These are phyloP conservation scores for Nephrotoma flavescens DNA, from an alignment of 2,888 invertebrate genomes.

Conservation along the genomic window DNA sequence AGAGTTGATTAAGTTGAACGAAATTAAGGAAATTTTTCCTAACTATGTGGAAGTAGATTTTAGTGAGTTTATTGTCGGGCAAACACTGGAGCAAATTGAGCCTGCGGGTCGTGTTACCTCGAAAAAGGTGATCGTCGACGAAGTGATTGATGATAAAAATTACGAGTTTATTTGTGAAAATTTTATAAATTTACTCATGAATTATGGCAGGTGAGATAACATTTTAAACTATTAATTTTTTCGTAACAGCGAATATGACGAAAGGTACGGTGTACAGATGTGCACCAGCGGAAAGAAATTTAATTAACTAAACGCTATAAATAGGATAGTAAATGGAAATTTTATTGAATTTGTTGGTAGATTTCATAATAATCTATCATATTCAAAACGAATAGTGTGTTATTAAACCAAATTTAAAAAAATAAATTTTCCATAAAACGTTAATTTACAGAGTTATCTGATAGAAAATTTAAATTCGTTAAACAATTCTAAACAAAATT, in stretches of 20 bases:
- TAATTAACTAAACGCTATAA: no score
- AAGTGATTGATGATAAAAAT: constrained; percentile 7
- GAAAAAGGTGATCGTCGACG: constrained; percentile 18
- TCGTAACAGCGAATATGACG: no score
- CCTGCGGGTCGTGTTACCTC: constrained; percentile 12
- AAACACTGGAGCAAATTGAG: constrained; percentile 34
- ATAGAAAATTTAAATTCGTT: no score
- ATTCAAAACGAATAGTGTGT: no score
- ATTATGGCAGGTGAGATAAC: constrained; percentile 17
- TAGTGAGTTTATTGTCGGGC: constrained; percentile 41
- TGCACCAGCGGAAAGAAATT: not conserved
- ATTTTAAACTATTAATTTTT: not conserved
- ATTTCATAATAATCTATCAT: not conserved
- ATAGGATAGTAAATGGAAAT: no score
- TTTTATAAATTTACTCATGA: constrained; percentile 24
- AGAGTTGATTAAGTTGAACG: constrained; percentile 45
- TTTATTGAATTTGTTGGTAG: no score
- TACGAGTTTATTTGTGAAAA: constrained; percentile 20
- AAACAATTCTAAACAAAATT: no score
- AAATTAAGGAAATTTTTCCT: constrained; percentile 56
- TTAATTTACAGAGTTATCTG: no score
- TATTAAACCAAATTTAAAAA: no score
- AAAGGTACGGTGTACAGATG: no score
- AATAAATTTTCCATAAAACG: no score
- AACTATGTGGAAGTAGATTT: constrained; percentile 54